These are phyloP conservation scores for Subanguina moxae DNA, from an alignment of 1,140 invertebrate species.

Conservation along the genomic window DNA sequence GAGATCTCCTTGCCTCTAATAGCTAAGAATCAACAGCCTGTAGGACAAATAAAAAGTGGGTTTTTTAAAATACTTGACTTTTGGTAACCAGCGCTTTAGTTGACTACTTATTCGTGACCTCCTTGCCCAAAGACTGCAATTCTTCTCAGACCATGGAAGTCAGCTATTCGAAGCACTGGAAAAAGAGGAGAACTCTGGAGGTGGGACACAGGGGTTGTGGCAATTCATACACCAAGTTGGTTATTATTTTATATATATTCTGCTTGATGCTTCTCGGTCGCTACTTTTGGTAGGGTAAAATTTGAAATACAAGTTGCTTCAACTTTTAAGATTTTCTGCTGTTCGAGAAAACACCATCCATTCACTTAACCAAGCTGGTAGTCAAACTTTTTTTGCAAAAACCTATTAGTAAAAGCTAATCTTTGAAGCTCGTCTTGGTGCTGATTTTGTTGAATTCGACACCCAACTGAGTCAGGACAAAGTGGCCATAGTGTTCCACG, in stretches of 20 bases:
- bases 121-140: conserved; percentile 24
- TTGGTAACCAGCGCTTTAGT: conserved; percentile 24
- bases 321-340: conserved; percentile 22
- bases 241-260: neutral
- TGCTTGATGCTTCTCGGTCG: too few relatives aligned
- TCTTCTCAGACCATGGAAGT: conserved; percentile 41
- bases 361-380: conserved; percentile 50
- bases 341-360: conserved; percentile 56
- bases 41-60: conserved; percentile 48
- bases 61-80: conserved; percentile 12
- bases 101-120: conserved; percentile 47
- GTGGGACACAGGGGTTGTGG: conserved; percentile 58
- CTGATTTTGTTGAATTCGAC: conserved; percentile 59
- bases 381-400: too few relatives aligned
- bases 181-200: conserved; percentile 53
- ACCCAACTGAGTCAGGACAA: conserved; percentile 54
- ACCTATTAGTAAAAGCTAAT: too few relatives aligned
- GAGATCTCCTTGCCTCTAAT: conserved; percentile 49
- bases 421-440: conserved; percentile 39
- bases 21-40: conserved; percentile 45
- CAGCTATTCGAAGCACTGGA: conserved; percentile 54
- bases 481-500: conserved; percentile 54
- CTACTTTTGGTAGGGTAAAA: too few relatives aligned
- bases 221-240: conserved; percentile 57
- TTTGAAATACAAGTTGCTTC: neutral